Percentiles rank a stretch among this genome's conserved stretches.
phyloP scores from a whole-genome alignment of 2,797 vertebrate species.

The Myioborus melanocephalus region DNA sequence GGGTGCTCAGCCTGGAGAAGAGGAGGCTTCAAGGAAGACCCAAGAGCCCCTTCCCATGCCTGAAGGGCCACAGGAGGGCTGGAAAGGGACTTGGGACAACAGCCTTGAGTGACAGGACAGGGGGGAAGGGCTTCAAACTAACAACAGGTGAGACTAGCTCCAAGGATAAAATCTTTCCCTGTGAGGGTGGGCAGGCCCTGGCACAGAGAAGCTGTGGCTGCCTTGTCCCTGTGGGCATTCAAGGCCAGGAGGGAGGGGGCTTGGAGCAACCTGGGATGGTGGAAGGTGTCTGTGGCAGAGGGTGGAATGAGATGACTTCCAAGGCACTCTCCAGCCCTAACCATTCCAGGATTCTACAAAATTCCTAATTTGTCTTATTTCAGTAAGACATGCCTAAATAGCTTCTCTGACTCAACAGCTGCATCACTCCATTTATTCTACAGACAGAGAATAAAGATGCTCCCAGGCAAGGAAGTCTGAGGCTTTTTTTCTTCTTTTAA shows the following conservation, averaged over 20 bases:
- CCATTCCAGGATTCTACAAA: too few species aligned
- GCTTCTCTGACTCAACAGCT: neutral
- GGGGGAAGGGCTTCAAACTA: neutral
- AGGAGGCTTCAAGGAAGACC: neutral
- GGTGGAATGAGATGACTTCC: neutral
- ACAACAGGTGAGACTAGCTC: neutral
- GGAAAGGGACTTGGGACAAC: neutral
- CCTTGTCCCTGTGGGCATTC: fast-evolving
- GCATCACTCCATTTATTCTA: neutral
- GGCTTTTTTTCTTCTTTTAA: neutral
- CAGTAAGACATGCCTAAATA: neutral
- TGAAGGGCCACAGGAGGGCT: neutral
- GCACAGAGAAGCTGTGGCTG: neutral
- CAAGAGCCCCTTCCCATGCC: neutral
- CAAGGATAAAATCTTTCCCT: neutral
- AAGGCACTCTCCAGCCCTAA: neutral
- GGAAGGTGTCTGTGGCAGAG: neutral
- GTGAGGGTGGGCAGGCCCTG: fast-evolving
- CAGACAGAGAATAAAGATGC: neutral
- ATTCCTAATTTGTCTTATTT: neutral
- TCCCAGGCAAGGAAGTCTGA: neutral
- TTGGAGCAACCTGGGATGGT: neutral
- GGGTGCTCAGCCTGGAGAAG: neutral
- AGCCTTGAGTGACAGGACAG: neutral
- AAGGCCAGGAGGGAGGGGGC: fast-evolving